Conservation (phyloP, 2,113 vertebrate species). For the Limnothrissa miodon region DNA sequence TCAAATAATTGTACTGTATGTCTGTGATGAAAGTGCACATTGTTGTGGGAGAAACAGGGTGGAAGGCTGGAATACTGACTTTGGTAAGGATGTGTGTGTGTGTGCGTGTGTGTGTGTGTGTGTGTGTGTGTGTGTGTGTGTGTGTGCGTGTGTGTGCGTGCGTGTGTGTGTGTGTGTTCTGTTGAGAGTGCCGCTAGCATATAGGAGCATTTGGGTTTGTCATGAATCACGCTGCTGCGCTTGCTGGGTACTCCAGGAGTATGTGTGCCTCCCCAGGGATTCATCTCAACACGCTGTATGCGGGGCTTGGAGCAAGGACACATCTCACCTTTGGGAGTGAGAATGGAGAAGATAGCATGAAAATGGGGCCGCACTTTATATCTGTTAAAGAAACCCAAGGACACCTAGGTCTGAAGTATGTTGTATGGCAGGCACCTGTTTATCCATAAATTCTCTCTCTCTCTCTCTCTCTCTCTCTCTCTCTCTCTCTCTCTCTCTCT, state of each 20-base stretch:
- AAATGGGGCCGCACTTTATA: not conserved
- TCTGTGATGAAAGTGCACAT: not conserved
- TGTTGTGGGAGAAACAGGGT: not conserved
- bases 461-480: not conserved
- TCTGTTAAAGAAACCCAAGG: slow-evolving; percentile 10
- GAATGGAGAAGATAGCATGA: not conserved
- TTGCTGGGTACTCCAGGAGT: not conserved
- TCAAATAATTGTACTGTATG: too few species aligned
- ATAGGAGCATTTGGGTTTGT: not conserved
- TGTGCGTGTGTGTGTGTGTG: too few species aligned
- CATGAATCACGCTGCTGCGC: not conserved
- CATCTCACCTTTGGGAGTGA: not conserved
- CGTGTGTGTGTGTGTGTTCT: too few species aligned
- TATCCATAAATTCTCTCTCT: not conserved
- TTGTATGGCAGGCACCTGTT: not conserved
- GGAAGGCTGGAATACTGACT: too few species aligned
- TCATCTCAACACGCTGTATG: not conserved
- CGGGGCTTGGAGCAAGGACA: not conserved
- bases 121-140: too few species aligned
- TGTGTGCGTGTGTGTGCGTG: too few species aligned
- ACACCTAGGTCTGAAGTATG: not conserved
- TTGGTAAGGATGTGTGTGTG: too few species aligned
- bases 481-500: not conserved
- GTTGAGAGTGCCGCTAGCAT: not conserved
- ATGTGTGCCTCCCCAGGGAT: not conserved